Base-by-base conservation (phyloP, 2,888 invertebrate genomes). In the Apodemia hepburni region DNA sequence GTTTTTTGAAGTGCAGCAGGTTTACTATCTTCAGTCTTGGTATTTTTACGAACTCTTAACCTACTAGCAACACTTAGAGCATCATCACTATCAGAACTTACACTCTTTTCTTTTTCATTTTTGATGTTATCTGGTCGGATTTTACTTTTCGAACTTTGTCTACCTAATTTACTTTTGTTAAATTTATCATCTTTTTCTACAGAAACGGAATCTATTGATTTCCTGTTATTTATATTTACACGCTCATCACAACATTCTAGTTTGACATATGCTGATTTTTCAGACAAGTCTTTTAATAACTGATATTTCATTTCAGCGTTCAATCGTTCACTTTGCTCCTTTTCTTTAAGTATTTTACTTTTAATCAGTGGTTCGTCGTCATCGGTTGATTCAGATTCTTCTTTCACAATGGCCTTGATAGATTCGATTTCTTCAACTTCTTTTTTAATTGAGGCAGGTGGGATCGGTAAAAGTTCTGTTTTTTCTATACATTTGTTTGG, bases 251-350 rank as follows among this genome's bases (percentile, higher is more conserved):
- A 91, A 76, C 89, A 88, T 75, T 91, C 88, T 65, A 92, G 73
- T 75, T 91, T 91, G 27, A 91, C 91, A 70, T 89, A 89, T 7
- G 90, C 85, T 27, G 90, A 87, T 75, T 90, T 90, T 78, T 89
- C 85, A 0, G 91, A 85, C 64, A 89, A 80, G 70, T 91, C 90
- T 75, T 87, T 90, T 60, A 89, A 68, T 64, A 90, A 68, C 71
- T 87, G 84, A 69, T 82, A 86, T 70, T 90, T 88, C 12, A 57
- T 29, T 57, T 57, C 54, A 15, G 54, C 54, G 29, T 57, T 57
- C 29, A 87, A 72, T 45, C 79, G 80, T 60, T 87, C 82, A 68
- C 71, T 82, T 66, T 82, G 76, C 71, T 84, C 81, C 71, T 84
- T 85, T 73, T 87, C 86, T 73, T 89, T 89, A 47, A 85, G 74